Base-by-base conservation (phyloP, 2,888 invertebrate species). In the Anthoptus insignis region DNA sequence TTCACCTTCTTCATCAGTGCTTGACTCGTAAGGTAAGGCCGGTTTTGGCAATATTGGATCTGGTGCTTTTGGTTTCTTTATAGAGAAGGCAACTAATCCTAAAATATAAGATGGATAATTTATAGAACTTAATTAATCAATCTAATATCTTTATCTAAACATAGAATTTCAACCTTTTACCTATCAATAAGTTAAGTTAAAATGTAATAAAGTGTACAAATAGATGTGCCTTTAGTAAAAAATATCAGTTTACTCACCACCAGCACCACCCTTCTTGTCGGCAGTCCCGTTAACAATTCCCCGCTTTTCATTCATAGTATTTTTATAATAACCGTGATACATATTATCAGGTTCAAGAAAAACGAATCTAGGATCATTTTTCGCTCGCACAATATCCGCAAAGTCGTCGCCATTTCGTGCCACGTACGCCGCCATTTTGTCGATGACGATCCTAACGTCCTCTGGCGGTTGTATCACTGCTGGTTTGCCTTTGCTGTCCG, bases 391-490 rank as follows among this genome's bases (percentile, higher is more conserved):
- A 24, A 98, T 97, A 34, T 96, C 96, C 76, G 99, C 99, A 82
- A 99, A 99, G 77, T 98, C 97, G 61, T 96, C 95, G 0, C 99
- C 99, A 88, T 99, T 99, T 76, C 98, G 98, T 0, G 98, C 97
- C 0, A 99, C 99, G 86, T 99, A 99, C 70, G 96, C 96, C 0
- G 99, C 99, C 96, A 99, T 99, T 88, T 99, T 99, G 86, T 99
- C 98, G 65, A 99, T 97, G 8, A 99, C 97, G 19, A 97, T 94
- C 80, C 97, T 96, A 0, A 97, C 93, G 75, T 98, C 98, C 4
- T 96, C 96, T 0, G 98, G 96, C 0, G 99, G 99, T 1, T 94
- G 88, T 9, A 94, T 86, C 27, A 95, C 91, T 0, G 89, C 82
- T 0, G 87, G 86, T 50, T 77, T 78, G n/a, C 80, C 80, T 72